Evolutionary conservation across 1,140 invertebrate species (phyloP).

Genomic region (Arctopsyche grandis): DNA sequence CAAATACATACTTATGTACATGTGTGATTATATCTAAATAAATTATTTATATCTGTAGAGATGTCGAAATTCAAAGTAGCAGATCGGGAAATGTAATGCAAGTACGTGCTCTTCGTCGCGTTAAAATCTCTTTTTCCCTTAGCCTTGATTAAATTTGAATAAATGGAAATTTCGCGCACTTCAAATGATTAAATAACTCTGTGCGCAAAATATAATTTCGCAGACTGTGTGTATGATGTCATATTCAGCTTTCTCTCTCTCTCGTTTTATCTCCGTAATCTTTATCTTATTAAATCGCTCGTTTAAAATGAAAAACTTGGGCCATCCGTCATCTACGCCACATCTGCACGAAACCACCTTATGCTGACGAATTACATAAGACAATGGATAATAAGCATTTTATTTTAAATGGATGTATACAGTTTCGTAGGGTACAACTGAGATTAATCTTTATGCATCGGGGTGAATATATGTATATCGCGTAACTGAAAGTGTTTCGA

Average conservation of each 20-base stretch:
- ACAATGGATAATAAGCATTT: background rate
- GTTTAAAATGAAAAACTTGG: slow-evolving; percentile 39
- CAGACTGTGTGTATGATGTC: no score
- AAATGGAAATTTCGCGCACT: background rate
- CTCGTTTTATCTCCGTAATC: background rate
- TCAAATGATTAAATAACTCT: background rate
- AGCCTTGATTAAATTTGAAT: background rate
- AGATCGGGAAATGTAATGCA: no score
- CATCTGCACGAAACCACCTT: slow-evolving; percentile 34
- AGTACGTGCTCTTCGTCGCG: no score
- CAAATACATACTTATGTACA: background rate
- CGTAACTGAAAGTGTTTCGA: background rate
- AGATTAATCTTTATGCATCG: no score
- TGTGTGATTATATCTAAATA: no score
- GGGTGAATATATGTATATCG: no score
- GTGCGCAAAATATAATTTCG: no score
- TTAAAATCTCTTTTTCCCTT: background rate
- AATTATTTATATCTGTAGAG: no score
- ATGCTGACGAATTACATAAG: slow-evolving; percentile 20
- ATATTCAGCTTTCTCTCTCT: background rate
- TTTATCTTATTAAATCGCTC: slow-evolving; percentile 35
- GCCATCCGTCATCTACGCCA: slow-evolving; percentile 22
- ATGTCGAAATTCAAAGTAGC: no score
- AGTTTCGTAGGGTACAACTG: no score
- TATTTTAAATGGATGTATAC: background rate